Base-by-base conservation (phyloP, 2,888 invertebrate genomes). In the Aplocera efformata region DNA sequence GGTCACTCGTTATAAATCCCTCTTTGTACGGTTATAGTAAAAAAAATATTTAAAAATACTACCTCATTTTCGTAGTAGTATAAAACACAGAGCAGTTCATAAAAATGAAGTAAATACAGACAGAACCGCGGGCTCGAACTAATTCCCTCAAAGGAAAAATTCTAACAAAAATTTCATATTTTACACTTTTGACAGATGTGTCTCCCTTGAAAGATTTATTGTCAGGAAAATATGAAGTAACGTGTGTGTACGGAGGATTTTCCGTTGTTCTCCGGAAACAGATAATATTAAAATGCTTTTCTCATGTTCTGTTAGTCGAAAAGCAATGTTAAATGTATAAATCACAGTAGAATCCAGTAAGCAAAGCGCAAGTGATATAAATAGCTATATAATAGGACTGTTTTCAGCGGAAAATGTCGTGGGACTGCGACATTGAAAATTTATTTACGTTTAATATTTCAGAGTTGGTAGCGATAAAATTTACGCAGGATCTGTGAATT, bases 111-210 rank as follows among this genome's bases (percentile, higher is more conserved):
- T n/a, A n/a, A 17, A 17, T 3, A 3, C 13, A 17, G 13, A 3
- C 5, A 5, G 5, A 17, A 5, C 13, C 13, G 21, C 11, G 23
- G 10, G 10, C 10, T 29, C 7, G 13, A 32, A 36, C 32, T 32
- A 39, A 32, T 36, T 38, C 42, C 48, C 32, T 33, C 23, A 43
- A 49, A 39, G 40, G 30, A 37, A 31, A 39, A 37, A 41, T 43
- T 35, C 40, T 79, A 74, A 79, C 78, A 79, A 78, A 75, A 79
- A 85, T 80, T n/a, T 81, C 78, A 82, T 85, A 83, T 83, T 85
- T 86, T 82, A 85, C 71, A 80, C 70, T 84, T 86, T 80, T 85
- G 86, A 85, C 85, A 85, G 77, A 82, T 82, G 79, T 72, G 83
- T 81, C 82, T 70, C 76, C 68, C 69, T 67, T 60, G 61, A 46